A percentile compares a stretch with the other conserved stretches of the same genome.
Conservation (phyloP, 2,888 invertebrate species). For the Agrilus cyanescens region DNA sequence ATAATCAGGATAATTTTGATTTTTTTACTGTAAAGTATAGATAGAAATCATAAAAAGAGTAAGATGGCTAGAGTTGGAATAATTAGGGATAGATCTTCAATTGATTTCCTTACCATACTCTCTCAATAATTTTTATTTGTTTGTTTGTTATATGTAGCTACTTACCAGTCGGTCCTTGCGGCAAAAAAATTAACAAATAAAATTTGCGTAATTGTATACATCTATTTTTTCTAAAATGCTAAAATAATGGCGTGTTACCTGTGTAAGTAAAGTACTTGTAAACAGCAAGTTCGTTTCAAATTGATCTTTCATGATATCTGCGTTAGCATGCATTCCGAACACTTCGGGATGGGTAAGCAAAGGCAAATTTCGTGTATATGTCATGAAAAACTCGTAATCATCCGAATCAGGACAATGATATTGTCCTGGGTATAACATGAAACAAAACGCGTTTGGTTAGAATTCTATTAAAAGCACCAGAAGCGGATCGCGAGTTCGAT, state of each 20-base stretch:
- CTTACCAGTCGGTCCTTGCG: not conserved
- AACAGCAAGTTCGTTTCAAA: slow-evolving; percentile 72
- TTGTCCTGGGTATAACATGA: slow-evolving; percentile 35
- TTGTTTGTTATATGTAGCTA: not conserved
- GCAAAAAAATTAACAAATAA: slow-evolving; percentile 9
- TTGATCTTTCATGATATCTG: slow-evolving; percentile 85
- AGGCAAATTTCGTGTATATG: slow-evolving; percentile 59
- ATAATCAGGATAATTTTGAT: no score
- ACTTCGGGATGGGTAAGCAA: slow-evolving; percentile 69
- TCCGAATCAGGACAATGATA: slow-evolving; percentile 64
- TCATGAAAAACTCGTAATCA: slow-evolving; percentile 59
- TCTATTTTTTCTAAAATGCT: slow-evolving; percentile 5
- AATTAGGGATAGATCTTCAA: no score
- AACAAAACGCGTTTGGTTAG: slow-evolving; percentile 7
- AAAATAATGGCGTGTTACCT: slow-evolving; percentile 47
- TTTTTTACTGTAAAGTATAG: no score
- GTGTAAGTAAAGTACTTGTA: slow-evolving; percentile 60
- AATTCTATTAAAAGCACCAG: no score
- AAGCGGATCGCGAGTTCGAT: no score
- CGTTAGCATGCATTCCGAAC: slow-evolving; percentile 88
- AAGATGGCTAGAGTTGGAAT: no score
- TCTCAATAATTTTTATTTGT: no score
- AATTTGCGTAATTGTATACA: not conserved
- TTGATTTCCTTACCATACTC: no score
- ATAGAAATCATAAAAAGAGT: no score